These are phyloP conservation scores for Parus major DNA, from an alignment of 2,113 vertebrate genomes.

Conservation along the genomic window DNA sequence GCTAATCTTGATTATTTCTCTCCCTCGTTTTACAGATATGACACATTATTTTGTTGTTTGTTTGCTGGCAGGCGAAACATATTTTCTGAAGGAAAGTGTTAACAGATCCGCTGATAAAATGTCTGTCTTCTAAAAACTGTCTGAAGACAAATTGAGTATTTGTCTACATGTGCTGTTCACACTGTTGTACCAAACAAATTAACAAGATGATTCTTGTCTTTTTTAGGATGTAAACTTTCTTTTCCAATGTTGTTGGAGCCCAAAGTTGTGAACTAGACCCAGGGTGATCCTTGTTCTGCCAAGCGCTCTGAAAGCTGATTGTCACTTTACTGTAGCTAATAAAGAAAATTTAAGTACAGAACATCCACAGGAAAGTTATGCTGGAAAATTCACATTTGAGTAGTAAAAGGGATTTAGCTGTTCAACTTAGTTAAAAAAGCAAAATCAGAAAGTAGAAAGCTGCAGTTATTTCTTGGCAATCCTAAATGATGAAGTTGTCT, in stretches of 20 bases:
- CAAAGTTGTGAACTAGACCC: not conserved
- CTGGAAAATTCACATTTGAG: not conserved
- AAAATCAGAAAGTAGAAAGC: not conserved
- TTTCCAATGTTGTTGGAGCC: not conserved
- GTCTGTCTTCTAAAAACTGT: conserved; percentile 58
- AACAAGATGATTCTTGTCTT: conserved; percentile 44
- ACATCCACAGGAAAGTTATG: not conserved
- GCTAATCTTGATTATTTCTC: conserved; percentile 15
- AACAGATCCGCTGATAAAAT: conserved; percentile 60
- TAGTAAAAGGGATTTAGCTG: not conserved
- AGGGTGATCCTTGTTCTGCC: not conserved
- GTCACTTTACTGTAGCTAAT: not conserved
- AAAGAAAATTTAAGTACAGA: not conserved
- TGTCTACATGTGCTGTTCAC: conserved; percentile 40
- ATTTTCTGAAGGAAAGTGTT: conserved; percentile 66
- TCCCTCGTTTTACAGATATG: conserved; percentile 23
- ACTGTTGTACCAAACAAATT: conserved; percentile 37
- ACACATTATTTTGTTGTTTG: conserved; percentile 57
- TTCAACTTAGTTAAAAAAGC: not conserved
- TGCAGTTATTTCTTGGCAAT: not conserved
- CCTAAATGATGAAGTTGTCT: not conserved
- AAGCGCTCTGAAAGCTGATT: not conserved
- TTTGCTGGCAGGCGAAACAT: conserved; percentile 58
- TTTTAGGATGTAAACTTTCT: not conserved
- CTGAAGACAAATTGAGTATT: conserved; percentile 58